Conservation (phyloP, 2,888 invertebrate genomes). For the Taphrorychus bicolor region DNA sequence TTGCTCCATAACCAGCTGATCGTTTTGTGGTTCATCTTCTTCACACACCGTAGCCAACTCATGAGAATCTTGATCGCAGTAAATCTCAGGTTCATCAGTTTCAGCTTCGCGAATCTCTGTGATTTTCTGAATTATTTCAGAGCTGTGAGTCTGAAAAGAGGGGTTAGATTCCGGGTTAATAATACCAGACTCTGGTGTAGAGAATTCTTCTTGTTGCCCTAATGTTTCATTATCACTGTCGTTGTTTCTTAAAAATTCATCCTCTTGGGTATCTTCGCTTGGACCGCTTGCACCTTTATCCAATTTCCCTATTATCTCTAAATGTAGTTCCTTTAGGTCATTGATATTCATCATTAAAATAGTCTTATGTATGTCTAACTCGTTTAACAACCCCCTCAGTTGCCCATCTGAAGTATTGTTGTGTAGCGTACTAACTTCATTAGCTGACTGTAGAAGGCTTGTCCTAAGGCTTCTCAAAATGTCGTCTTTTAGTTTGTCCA, state of each 20-base stretch:
- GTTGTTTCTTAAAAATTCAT: not conserved
- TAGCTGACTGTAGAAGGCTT: slow-evolving; percentile 38
- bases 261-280: not conserved
- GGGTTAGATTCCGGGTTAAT: not conserved
- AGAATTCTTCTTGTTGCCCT: not conserved
- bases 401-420: slow-evolving; percentile 42
- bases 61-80: slow-evolving; percentile 11
- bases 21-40: slow-evolving; percentile 20
- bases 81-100: not conserved
- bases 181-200: not conserved
- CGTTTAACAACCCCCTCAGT: slow-evolving; percentile 43
- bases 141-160: not conserved
- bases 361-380: slow-evolving; percentile 46
- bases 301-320: slow-evolving; percentile 1
- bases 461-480: slow-evolving; percentile 42
- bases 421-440: slow-evolving; percentile 41
- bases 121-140: slow-evolving; percentile 29
- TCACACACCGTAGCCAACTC: slow-evolving; percentile 27
- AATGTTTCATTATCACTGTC: not conserved
- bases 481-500: slow-evolving; percentile 41
- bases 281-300: not conserved
- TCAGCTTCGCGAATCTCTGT: slow-evolving; percentile 13
- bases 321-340: slow-evolving; percentile 24
- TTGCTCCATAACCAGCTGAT: slow-evolving; percentile 29
- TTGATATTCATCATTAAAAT: slow-evolving; percentile 43